Evolutionary conservation across 1,140 invertebrate species (phyloP).

Genomic region (Zaprionus davidi): DNA sequence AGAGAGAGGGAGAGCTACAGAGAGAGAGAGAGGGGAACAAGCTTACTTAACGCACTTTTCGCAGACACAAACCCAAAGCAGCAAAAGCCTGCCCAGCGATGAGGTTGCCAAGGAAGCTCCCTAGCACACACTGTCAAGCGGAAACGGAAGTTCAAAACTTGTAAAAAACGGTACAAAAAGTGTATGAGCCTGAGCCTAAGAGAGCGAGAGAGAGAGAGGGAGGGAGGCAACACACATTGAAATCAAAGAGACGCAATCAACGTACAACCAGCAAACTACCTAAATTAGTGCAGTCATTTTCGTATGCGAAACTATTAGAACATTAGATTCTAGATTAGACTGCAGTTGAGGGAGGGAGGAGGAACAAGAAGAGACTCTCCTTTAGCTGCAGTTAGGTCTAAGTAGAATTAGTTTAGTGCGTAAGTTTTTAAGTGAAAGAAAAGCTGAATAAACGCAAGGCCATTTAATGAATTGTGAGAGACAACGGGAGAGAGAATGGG

Average conservation of each 20-base stretch:
- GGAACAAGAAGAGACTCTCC: too few relatives aligned
- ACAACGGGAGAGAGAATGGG: neutral
- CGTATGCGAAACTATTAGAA: conserved; percentile 55
- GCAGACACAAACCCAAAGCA: conserved; percentile 51
- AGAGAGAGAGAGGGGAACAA: neutral
- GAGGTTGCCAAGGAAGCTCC: conserved; percentile 28
- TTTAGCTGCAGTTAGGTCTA: neutral
- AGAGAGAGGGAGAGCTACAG: neutral
- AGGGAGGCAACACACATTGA: conserved; percentile 41
- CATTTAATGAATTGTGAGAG: neutral
- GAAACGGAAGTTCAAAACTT: conserved; percentile 71
- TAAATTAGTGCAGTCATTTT: conserved; percentile 51
- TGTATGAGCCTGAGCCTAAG: neutral
- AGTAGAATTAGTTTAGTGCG: neutral
- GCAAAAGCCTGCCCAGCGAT: conserved; percentile 46
- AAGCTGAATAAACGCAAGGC: neutral
- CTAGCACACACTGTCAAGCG: neutral
- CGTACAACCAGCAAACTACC: conserved; percentile 39
- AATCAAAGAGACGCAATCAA: conserved; percentile 69
- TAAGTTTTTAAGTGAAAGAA: conserved; percentile 3
- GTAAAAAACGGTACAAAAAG: conserved; percentile 54
- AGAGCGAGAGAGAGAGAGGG: conserved; percentile 10
- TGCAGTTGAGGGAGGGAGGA: neutral
- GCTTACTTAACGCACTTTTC: neutral
- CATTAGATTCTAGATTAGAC: conserved; percentile 41